Base-by-base conservation (phyloP, 2,113 vertebrate genomes). In the Melanerpes formicivorus region DNA sequence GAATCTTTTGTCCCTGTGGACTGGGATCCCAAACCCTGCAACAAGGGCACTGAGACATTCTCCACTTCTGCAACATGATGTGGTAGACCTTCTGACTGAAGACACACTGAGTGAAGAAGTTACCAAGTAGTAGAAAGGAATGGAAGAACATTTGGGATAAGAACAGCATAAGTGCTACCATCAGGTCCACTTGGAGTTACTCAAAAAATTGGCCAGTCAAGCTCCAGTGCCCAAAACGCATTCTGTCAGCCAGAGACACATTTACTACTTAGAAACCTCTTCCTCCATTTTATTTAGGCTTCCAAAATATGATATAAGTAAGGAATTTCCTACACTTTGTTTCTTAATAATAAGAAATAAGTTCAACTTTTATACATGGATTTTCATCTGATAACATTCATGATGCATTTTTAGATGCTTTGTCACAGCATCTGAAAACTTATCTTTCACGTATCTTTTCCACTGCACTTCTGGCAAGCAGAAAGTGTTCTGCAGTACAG, bases 221-320 rank as follows among this genome's bases (percentile, higher is more conserved):
- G 1, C 7, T 60, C 7, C 4, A 8, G 15, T 34, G 15, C 27
- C 34, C 16, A 64, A 60, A 72, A 9, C 1, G 1, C 22, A 30
- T 55, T 64, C 32, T 64, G 32, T 18, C 75, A 77, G 17, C 14
- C 11, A 64, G 16, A 76, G 50, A 3, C 23, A 30, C 15, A 25
- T 70, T 82, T 85, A 60, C 8, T 70, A 29, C 3, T 40, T 58
- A 26, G 44, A 80, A 94, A 60, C n/a, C 5, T 80, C 18, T 71
- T 66, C 18, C 10, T 76, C 52, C 14, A 80, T 4, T 23, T 90
- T 71, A 34, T 6, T 4, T 56, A 30, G 16, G 7, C 18, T 75
- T 82, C 48, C 13, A 71, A 62, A 62, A 22, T 40, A 27, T 55
- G 5, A 72, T 21, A 50, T 7, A 4, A 3, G 4, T 9, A 56